A percentile compares a stretch with the other conserved stretches of the same genome.
phyloP scores from a whole-genome alignment of 1,140 invertebrate genomes.

The Belonocnema kinseyi region DNA sequence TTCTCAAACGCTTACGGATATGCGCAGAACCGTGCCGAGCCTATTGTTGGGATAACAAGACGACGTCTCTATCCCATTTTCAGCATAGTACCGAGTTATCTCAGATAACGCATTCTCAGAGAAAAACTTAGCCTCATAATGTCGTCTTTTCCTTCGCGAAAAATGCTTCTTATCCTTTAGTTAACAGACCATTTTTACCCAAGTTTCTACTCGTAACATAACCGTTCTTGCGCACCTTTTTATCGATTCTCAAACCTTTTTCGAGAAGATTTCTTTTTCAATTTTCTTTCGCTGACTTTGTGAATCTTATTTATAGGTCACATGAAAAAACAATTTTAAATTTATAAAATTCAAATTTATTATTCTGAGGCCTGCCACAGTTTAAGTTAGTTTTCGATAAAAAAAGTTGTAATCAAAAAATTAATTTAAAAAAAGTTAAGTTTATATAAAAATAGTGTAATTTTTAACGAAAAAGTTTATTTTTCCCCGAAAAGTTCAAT shows the following conservation, averaged over 20 bases:
- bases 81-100: constrained; percentile 5
- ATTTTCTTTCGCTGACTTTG: no score
- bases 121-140: constrained; percentile 12
- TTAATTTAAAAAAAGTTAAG: no score
- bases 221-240: background rate
- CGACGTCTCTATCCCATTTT: constrained; percentile 9
- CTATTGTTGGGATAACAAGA: constrained; percentile 22
- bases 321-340: no score
- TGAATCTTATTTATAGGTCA: no score
- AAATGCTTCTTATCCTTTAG: constrained; percentile 19
- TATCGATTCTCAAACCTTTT: background rate
- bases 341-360: no score
- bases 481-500: no score
- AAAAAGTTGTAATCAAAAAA: no score
- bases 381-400: no score
- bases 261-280: no score
- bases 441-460: no score
- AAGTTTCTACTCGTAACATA: background rate
- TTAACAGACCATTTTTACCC: constrained; percentile 11
- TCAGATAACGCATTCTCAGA: constrained; percentile 14
- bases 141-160: background rate
- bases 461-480: no score
- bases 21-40: background rate
- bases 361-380: no score
- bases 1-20: constrained; percentile 16